Conservation (phyloP, 2,797 vertebrate genomes). For the Cercopithecus hamlyni region DNA sequence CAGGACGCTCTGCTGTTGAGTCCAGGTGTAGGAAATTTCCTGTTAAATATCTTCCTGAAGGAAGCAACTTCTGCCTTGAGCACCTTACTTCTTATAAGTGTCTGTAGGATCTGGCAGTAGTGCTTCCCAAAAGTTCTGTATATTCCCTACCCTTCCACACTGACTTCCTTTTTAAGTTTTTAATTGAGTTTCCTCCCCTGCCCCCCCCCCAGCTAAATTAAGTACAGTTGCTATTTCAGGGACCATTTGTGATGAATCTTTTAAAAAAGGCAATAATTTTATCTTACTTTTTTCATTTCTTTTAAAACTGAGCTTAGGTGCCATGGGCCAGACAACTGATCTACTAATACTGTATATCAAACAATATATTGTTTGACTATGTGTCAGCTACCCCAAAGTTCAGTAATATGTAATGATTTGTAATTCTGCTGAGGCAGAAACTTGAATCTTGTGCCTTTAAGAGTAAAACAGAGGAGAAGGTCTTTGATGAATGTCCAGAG, state of each 20-base stretch:
- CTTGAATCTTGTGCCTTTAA: background rate
- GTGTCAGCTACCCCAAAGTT: background rate
- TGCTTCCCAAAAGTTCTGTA: background rate
- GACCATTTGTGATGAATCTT: background rate
- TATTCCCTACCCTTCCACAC: background rate
- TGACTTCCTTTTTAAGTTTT: background rate
- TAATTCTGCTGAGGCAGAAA: background rate
- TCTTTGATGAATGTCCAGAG: background rate
- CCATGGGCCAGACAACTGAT: background rate
- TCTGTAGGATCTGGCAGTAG: background rate
- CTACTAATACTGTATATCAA: background rate
- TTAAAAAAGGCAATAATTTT: background rate
- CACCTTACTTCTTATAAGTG: background rate
- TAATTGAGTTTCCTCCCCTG: background rate
- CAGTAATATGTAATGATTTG: background rate
- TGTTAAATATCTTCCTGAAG: background rate
- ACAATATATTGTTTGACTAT: background rate
- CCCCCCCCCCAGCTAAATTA: background rate
- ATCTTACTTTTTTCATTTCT: background rate
- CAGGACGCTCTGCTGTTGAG: background rate
- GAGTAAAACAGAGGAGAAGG: background rate
- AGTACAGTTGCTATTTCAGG: slow-evolving; percentile 23
- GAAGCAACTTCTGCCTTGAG: background rate
- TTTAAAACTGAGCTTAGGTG: background rate
- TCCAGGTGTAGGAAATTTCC: background rate